Base-by-base conservation (phyloP, 2,113 vertebrate genomes). In the Megaceryle maxima region DNA sequence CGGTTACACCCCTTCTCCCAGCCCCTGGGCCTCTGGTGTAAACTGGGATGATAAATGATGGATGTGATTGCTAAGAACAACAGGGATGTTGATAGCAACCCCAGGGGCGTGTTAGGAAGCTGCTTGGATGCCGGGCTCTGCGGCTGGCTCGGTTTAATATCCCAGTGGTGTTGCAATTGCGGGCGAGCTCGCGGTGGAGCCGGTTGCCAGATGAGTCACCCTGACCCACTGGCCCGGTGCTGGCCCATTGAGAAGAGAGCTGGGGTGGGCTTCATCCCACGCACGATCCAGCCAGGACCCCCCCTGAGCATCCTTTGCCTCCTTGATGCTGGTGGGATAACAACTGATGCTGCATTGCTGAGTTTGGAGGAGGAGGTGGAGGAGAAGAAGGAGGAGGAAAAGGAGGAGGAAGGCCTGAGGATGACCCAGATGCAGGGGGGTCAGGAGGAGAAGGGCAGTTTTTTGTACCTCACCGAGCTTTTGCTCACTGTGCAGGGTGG, bases 1-100 rank as follows among this genome's bases (percentile, higher is more conserved):
- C 4, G 6, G 81, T 31, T 53, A 6, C 92, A 1, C 81, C 84
- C 64, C 31, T 1, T 33, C 73, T 67, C 43, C 25, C 11, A 46
- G 69, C 56, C 82, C 55, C 72, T 10, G 88, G 82, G 91, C 84
- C 69, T 81, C 24, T 16, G 91, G 25, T 37, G 76, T 2, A 78
- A 60, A 51, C 59, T 1, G 16, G 68, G 68, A 4, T 31, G 90
- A 92, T 20, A 86, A 93, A 84, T 5, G 81, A 56, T 62, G 95
- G 95, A 55, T 90, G 77, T 1, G 24, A 92, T 88, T 2, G 64
- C 92, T 74, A 44, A 55, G 88, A 67, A 90, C 88, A 84, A 70
- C 84, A 85, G 83, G 87, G 92, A 11, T 94, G 94, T 94, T 92
- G 96, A 66, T 83, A 83, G 92, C 95, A 94, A 93, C 72, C 92